Percentiles rank a stretch among this genome's conserved stretches.
These are phyloP conservation scores for Furcifer pardalis DNA, from an alignment of 2,797 vertebrate genomes.

Conservation along the genomic window DNA sequence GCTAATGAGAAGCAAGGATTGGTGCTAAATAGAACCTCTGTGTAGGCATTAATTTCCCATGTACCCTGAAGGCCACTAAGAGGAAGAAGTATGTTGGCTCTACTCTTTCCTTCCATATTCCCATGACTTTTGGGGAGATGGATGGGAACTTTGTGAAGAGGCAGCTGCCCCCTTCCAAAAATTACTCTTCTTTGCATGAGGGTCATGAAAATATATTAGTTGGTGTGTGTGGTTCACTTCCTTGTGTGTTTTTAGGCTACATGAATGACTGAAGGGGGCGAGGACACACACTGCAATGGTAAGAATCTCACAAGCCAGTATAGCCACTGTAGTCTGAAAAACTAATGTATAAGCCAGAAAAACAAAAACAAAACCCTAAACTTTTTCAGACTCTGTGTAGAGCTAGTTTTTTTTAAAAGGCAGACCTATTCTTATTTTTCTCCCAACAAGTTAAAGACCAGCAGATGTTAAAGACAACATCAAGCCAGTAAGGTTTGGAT, in stretches of 20 bases:
- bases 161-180: neutral
- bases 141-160: neutral
- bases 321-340: too few species aligned
- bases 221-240: neutral
- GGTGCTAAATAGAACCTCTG: neutral
- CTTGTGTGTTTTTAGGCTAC: neutral
- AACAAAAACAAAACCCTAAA: too few species aligned
- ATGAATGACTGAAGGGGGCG: neutral
- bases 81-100: neutral
- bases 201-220: too few species aligned
- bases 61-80: neutral
- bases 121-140: neutral
- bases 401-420: neutral
- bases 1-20: neutral
- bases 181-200: neutral
- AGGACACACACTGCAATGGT: too few species aligned
- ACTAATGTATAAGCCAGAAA: too few species aligned
- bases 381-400: neutral
- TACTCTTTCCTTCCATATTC: neutral
- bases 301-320: too few species aligned
- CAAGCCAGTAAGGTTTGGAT: neutral
- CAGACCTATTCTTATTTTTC: neutral
- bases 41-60: neutral
- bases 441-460: neutral
- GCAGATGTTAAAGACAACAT: neutral